These are phyloP conservation scores for Scortum barcoo DNA, from an alignment of 2,113 vertebrate species.

Conservation along the genomic window DNA sequence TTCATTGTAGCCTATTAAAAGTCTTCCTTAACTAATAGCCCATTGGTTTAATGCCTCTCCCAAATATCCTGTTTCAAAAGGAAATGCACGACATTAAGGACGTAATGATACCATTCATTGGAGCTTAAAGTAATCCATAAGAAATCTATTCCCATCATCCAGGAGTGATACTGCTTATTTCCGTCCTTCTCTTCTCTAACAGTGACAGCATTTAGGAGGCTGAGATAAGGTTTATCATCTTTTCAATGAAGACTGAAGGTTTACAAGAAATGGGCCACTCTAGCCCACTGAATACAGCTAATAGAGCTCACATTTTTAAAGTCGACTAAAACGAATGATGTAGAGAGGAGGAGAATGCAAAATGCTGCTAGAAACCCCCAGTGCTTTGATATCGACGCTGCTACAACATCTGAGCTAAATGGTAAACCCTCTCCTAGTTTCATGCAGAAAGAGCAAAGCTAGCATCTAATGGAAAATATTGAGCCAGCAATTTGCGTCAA, in stretches of 20 bases:
- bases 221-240: slow-evolving; percentile 7
- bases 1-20: background rate
- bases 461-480: slow-evolving; percentile 59
- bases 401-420: slow-evolving; percentile 22
- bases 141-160: slow-evolving; percentile 35
- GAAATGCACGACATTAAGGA: slow-evolving; percentile 42
- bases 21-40: slow-evolving; percentile 20
- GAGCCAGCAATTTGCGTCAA: slow-evolving; percentile 58
- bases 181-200: slow-evolving; percentile 5
- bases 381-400: slow-evolving; percentile 12
- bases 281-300: background rate
- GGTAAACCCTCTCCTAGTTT: slow-evolving; percentile 31
- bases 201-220: slow-evolving; percentile 20
- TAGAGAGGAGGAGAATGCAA: slow-evolving; percentile 18
- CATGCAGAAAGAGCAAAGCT: slow-evolving; percentile 37
- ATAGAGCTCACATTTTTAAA: slow-evolving; percentile 35
- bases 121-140: slow-evolving; percentile 16
- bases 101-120: slow-evolving; percentile 13
- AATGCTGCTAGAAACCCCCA: background rate
- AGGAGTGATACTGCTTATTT: background rate
- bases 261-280: slow-evolving; percentile 30
- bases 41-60: slow-evolving; percentile 17
- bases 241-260: background rate
- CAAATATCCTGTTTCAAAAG: slow-evolving; percentile 32
- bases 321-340: slow-evolving; percentile 37